Evolutionary conservation across 2,797 vertebrate species (phyloP).

Genomic region (Callimico goeldii): DNA sequence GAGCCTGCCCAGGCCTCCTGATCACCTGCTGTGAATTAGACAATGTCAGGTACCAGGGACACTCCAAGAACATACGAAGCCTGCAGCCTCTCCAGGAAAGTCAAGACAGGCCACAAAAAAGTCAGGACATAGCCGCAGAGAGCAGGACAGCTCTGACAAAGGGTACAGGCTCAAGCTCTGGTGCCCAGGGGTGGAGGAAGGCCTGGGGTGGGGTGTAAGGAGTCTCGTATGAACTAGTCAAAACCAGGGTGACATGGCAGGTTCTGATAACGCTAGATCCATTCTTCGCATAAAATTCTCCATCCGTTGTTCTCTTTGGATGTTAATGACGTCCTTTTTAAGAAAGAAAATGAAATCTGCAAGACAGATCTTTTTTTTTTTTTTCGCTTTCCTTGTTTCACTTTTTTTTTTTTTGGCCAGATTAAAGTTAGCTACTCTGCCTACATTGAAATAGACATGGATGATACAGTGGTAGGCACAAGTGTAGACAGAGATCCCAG

Average conservation of each 20-base stretch:
- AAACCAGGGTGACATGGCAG: rapidly evolving
- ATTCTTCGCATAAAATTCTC: rapidly evolving
- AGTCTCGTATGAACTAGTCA: not conserved
- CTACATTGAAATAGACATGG: not conserved
- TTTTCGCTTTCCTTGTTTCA: not conserved
- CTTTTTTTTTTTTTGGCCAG: not conserved
- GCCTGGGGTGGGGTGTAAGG: rapidly evolving
- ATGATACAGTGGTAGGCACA: not conserved
- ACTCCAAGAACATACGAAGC: not conserved
- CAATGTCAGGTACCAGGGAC: too few species aligned
- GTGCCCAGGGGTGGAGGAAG: rapidly evolving
- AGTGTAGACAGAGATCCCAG: not conserved
- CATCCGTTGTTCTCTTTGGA: too few species aligned
- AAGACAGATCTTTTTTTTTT: not conserved
- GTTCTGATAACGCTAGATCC: too few species aligned
- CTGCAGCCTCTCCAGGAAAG: not conserved
- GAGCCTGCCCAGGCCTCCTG: not conserved
- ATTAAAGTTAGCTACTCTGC: not conserved
- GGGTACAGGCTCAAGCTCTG: rapidly evolving
- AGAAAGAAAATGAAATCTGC: not conserved
- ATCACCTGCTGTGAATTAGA: rapidly evolving
- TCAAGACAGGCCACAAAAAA: too few species aligned
- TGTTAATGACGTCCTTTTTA: not conserved
- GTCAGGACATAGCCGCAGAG: rapidly evolving
- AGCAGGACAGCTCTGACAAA: not conserved